Evolutionary conservation across 2,797 vertebrate genomes (phyloP).

Genomic region (Gouania willdenowi): DNA sequence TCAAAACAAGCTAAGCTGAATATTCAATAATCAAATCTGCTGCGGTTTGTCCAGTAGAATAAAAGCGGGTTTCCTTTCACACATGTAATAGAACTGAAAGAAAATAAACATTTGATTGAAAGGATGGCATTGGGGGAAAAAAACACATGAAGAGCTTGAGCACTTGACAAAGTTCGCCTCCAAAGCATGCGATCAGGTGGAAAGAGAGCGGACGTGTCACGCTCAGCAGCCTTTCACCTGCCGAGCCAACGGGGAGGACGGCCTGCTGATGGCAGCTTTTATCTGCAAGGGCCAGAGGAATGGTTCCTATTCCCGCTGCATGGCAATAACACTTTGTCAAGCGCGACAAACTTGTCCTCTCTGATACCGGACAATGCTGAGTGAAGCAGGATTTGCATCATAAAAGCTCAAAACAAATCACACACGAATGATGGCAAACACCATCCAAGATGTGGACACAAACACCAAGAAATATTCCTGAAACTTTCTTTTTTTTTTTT

Average conservation of each 20-base stretch:
- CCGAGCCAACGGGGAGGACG: slow-evolving; percentile 32
- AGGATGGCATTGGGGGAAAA: too few relatives aligned
- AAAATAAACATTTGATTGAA: too few relatives aligned
- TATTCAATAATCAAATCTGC: too few relatives aligned
- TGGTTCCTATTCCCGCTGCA: slow-evolving; percentile 42
- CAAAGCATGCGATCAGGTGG: slow-evolving; percentile 22
- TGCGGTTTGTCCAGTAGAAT: too few relatives aligned
- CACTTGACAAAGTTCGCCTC: slow-evolving; percentile 34
- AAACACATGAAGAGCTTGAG: neutral
- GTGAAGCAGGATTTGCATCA: slow-evolving; percentile 17
- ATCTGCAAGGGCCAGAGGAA: slow-evolving; percentile 62
- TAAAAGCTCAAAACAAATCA: slow-evolving; percentile 14
- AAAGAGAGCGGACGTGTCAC: slow-evolving; percentile 31
- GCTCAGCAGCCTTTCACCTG: slow-evolving; percentile 41
- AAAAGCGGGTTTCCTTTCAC: too few relatives aligned
- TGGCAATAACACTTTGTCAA: slow-evolving; percentile 67
- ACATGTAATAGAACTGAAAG: neutral
- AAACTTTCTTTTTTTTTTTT: neutral
- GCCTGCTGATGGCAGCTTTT: slow-evolving; percentile 47
- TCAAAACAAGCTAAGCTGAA: slow-evolving; percentile 18
- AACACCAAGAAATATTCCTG: neutral
- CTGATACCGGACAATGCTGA: slow-evolving; percentile 5
- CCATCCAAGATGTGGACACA: neutral
- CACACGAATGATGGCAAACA: neutral
- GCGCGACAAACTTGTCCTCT: slow-evolving; percentile 45